Percentiles rank a stretch among this genome's conserved stretches.
Conservation (phyloP, 2,113 vertebrate genomes). For the Percopsis transmontana region DNA sequence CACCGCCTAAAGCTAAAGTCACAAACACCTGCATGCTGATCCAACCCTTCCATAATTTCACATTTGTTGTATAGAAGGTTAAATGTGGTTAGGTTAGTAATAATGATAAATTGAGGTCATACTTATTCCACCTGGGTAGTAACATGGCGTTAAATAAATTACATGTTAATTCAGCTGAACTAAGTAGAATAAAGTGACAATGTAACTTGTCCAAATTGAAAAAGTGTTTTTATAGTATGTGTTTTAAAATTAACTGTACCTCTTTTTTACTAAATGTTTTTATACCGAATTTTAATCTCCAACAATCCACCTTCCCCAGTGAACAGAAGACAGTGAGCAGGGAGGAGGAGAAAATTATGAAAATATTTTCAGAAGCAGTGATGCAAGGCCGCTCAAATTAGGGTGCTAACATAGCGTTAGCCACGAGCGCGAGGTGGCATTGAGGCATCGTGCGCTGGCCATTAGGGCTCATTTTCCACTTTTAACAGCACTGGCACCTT, state of each 20-base stretch:
- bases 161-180: too few species aligned
- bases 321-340: slow-evolving; percentile 25
- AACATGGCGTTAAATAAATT: too few species aligned
- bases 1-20: neutral
- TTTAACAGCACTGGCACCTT: slow-evolving; percentile 70
- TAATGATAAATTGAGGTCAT: too few species aligned
- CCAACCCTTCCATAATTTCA: slow-evolving; percentile 17
- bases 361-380: slow-evolving; percentile 69
- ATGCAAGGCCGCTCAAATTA: slow-evolving; percentile 72
- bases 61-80: slow-evolving; percentile 30
- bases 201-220: too few species aligned
- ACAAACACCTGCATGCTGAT: neutral
- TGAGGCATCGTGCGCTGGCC: slow-evolving; percentile 42
- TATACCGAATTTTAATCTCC: slow-evolving; percentile 4
- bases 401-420: slow-evolving; percentile 67
- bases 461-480: slow-evolving; percentile 67
- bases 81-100: too few species aligned
- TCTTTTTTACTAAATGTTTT: neutral
- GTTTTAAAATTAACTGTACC: too few species aligned
- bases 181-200: too few species aligned
- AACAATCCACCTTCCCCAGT: slow-evolving; percentile 24
- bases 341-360: slow-evolving; percentile 49
- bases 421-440: slow-evolving; percentile 63
- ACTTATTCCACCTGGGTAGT: too few species aligned
- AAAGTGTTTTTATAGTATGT: too few species aligned